Evolutionary conservation across 2,797 vertebrate genomes (phyloP).

Genomic region (Chaetophractus vellerosus): DNA sequence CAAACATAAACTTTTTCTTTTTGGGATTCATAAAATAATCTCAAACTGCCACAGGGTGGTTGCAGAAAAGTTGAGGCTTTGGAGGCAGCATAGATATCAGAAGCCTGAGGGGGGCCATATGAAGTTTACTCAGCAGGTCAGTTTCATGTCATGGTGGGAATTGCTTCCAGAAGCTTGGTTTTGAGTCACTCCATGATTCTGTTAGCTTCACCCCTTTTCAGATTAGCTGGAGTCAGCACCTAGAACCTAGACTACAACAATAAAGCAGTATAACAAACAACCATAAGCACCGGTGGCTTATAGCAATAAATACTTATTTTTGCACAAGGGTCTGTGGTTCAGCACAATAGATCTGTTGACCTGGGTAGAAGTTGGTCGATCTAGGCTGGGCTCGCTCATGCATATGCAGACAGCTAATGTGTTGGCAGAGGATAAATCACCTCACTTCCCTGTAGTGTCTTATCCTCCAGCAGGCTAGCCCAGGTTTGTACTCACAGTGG

Average conservation of each 20-base stretch:
- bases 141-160: neutral
- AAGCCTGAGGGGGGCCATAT: constrained; percentile 6
- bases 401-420: neutral
- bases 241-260: neutral
- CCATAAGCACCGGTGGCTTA: neutral
- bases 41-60: neutral
- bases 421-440: neutral
- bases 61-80: constrained; percentile 17
- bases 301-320: neutral
- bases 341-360: neutral
- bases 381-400: neutral
- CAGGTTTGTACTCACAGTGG: neutral
- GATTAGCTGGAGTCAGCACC: constrained; percentile 13
- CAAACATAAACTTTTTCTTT: too few species aligned
- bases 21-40: too few species aligned
- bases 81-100: constrained; percentile 15
- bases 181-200: neutral
- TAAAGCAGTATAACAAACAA: neutral
- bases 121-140: neutral
- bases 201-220: neutral
- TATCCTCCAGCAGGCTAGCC: neutral
- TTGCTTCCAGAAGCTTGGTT: constrained; percentile 10
- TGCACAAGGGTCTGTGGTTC: neutral
- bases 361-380: neutral
- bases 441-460: neutral